Base-by-base conservation (phyloP, 2,113 vertebrate species). In the Muntiacus reevesi region DNA sequence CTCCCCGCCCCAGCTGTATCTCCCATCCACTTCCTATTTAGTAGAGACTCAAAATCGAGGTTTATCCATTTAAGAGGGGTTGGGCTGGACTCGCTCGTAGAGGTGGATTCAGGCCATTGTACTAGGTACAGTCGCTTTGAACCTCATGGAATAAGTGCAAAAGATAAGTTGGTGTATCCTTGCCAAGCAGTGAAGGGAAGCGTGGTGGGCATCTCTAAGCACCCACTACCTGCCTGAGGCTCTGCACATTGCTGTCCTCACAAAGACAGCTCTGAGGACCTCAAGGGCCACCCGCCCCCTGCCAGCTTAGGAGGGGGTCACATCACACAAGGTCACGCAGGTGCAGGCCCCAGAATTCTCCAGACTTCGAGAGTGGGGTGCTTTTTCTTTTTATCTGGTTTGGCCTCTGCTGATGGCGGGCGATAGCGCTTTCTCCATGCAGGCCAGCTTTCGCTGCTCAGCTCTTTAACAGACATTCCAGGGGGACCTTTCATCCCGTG, bases 151-250 rank as follows among this genome's bases (percentile, higher is more conserved):
- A 33, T 3, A 27, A 45, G 57, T 71, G 45, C 60, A 82, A 52
- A 83, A 90, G 79, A 67, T 16, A 59, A 45, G 33, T 54, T 45
- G 8, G 28, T 15, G 4, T 1, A 1, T 16, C 62, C 12, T 52
- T 33, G 81, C 57, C 27, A n/a, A 17, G 50, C 15, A 12, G 11
- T 28, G 6, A 15, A 4, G 9, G 52, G 21, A 23, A 36, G 5
- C 19, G 17, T 1, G 27, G 27, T 54, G 36, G 36, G 30, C 25
- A 1, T 45, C 74, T 7, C 2, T 15, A 57, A 27, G 47, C 2
- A 2, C 47, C 12, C 3, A 3, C 7, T 13, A 5, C 25, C 47
- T 40, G 1, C 87, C 27, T 0, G 2, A n/a, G 59, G 52, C 40
- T 47, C 74, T 25, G 1, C 47, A 40, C 4, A 2, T 13, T 5